phyloP scores from a whole-genome alignment of 2,113 vertebrate genomes.

The Tachysurus vachellii region DNA sequence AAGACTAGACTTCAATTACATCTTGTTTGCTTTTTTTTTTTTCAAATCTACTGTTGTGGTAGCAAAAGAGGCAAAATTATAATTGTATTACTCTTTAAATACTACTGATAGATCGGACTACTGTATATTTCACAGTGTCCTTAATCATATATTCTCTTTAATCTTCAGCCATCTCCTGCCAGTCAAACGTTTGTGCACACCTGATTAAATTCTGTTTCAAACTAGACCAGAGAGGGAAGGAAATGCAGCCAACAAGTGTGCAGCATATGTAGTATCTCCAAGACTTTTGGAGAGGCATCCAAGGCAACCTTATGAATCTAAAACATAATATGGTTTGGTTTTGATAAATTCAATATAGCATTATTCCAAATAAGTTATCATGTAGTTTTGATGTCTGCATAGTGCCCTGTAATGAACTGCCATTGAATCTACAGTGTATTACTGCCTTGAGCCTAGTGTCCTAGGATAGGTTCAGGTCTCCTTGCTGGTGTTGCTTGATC shows the following conservation, averaged over 20 bases:
- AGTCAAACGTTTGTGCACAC: neutral
- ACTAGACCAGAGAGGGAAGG: neutral
- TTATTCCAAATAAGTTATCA: neutral
- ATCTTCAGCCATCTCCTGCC: neutral
- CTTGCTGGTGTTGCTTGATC: too few species aligned
- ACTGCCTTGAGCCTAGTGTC: neutral
- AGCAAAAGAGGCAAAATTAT: too few species aligned
- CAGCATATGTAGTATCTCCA: neutral
- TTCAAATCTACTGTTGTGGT: too few species aligned
- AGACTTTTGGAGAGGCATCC: neutral
- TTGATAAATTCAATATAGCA: neutral
- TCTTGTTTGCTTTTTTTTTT: too few species aligned
- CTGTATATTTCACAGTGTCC: neutral
- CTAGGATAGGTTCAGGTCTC: too few species aligned
- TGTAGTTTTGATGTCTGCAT: neutral
- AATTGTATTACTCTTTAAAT: too few species aligned
- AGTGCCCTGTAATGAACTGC: neutral
- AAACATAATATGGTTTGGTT: neutral
- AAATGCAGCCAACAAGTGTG: neutral
- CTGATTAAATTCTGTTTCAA: neutral
- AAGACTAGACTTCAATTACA: too few species aligned
- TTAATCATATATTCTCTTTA: neutral
- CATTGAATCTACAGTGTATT: neutral
- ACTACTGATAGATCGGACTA: too few species aligned
- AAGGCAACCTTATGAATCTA: neutral